phyloP scores from a whole-genome alignment of 2,888 invertebrate genomes.

The Sthenelais limicola region DNA sequence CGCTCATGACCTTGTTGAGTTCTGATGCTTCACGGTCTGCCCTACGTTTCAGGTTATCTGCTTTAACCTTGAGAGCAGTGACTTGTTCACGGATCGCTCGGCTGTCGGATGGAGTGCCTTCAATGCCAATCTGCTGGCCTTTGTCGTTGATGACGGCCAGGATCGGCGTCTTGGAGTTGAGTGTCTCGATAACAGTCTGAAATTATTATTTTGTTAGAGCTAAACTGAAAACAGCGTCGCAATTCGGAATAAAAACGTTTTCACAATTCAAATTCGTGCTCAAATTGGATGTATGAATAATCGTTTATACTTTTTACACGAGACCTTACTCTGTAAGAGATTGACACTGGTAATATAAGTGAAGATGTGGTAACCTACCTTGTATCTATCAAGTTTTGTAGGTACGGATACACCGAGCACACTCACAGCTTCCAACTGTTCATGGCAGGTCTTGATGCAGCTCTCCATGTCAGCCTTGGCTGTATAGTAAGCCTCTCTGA shows the following conservation, averaged over 20 bases:
- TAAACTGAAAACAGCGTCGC: not conserved
- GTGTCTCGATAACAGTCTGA: constrained; percentile 40
- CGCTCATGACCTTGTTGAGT: constrained; percentile 78
- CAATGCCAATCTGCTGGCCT: constrained; percentile 92
- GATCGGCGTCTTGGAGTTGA: constrained; percentile 79
- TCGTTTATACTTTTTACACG: too few relatives aligned
- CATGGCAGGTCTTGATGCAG: constrained; percentile 55
- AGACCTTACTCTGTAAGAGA: not conserved
- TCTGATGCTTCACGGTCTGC: constrained; percentile 90
- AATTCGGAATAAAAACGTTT: too few relatives aligned
- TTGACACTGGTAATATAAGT: not conserved
- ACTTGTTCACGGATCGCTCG: constrained; percentile 90
- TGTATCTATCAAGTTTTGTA: constrained; percentile 60
- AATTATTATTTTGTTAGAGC: not conserved
- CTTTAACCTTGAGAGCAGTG: constrained; percentile 84
- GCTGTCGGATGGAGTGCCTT: constrained; percentile 89
- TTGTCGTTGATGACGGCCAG: constrained; percentile 91
- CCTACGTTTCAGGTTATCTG: constrained; percentile 83
- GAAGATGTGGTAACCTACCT: constrained; percentile 52
- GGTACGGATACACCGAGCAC: constrained; percentile 56
- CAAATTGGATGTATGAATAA: too few relatives aligned
- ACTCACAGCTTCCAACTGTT: constrained; percentile 57
- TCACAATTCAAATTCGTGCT: too few relatives aligned
- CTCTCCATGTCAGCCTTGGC: constrained; percentile 62
- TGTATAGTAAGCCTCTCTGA: constrained; percentile 91